A percentile compares a stretch with the other conserved stretches of the same genome.
phyloP scores from a whole-genome alignment of 2,797 vertebrate species.

The Paratrypauchen microcephalus region DNA sequence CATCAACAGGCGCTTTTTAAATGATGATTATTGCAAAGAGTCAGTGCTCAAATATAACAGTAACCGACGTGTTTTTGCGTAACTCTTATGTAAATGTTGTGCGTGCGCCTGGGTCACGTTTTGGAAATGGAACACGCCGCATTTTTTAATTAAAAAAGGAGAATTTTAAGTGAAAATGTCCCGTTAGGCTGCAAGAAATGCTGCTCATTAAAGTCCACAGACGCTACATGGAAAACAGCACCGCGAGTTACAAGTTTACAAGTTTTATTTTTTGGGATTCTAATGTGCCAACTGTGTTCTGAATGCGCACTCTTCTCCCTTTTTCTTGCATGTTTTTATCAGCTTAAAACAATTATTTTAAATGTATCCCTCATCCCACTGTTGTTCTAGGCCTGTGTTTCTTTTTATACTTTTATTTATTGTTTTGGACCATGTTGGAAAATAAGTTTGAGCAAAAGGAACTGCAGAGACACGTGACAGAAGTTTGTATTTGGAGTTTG shows the following conservation, averaged over 20 bases:
- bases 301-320: not conserved
- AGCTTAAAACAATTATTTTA: no score
- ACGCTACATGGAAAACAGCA: not conserved
- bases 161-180: not conserved
- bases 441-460: no score
- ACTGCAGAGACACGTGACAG: no score
- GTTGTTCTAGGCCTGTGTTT: no score
- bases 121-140: not conserved
- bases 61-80: not conserved
- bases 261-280: not conserved
- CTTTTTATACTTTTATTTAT: no score
- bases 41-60: not conserved
- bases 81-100: not conserved
- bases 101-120: not conserved
- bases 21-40: not conserved
- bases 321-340: not conserved
- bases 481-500: no score
- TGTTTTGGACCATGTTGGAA: not conserved
- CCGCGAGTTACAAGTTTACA: not conserved
- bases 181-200: not conserved
- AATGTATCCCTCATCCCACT: not conserved
- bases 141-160: not conserved
- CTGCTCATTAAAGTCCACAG: not conserved
- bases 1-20: not conserved
- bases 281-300: not conserved